Evolutionary conservation across 2,888 invertebrate species (phyloP).

Genomic region (Portevinia maculata): DNA sequence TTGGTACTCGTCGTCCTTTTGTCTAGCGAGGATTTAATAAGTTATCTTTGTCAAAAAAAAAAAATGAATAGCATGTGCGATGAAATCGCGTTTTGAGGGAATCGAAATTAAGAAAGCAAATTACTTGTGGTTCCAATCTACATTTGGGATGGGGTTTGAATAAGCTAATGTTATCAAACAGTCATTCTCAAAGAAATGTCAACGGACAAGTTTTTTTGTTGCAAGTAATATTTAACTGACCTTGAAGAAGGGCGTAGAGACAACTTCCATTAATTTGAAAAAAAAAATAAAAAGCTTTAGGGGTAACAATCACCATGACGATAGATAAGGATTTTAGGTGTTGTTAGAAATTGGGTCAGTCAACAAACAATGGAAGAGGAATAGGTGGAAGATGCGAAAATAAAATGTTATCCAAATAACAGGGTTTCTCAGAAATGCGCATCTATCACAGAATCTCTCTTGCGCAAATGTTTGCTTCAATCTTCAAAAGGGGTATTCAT

Average conservation of each 20-base stretch:
- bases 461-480: too few relatives aligned
- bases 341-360: too few relatives aligned
- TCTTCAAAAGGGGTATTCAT: too few relatives aligned
- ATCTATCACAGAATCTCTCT: too few relatives aligned
- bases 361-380: too few relatives aligned
- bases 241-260: slow-evolving; percentile 36
- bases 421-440: too few relatives aligned
- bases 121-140: slow-evolving; percentile 39
- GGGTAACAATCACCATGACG: too few relatives aligned
- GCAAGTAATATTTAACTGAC: slow-evolving; percentile 37
- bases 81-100: background rate
- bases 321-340: too few relatives aligned
- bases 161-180: background rate
- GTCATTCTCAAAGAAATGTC: slow-evolving; percentile 18
- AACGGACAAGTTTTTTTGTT: slow-evolving; percentile 37
- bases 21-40: slow-evolving; percentile 62
- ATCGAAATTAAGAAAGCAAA: slow-evolving; percentile 21
- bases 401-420: too few relatives aligned
- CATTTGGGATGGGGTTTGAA: background rate
- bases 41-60: slow-evolving; percentile 60
- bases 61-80: slow-evolving; percentile 13
- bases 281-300: too few relatives aligned
- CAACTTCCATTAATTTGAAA: too few relatives aligned
- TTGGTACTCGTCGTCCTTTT: slow-evolving; percentile 65
- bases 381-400: too few relatives aligned